Conservation (phyloP, 2,113 vertebrate species). For the Engystomops pustulosus region DNA sequence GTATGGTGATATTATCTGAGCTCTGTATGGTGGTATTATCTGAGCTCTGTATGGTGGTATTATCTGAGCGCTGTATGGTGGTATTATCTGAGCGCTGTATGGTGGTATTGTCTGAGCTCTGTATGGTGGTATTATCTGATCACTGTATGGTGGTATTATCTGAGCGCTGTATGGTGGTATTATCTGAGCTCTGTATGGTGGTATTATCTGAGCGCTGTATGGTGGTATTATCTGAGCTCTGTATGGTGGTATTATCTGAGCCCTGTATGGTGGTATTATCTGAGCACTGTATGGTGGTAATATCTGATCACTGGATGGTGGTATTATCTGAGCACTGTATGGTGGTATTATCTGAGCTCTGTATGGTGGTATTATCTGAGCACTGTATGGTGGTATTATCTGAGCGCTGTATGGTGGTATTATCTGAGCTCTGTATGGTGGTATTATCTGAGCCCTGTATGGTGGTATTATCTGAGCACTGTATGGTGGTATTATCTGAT, state of each 20-base stretch:
- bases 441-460: neutral
- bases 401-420: neutral
- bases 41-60: neutral
- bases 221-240: neutral
- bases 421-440: neutral
- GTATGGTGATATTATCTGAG: neutral
- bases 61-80: neutral
- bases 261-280: neutral
- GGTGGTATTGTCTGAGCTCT: too few relatives aligned
- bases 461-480: neutral
- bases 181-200: neutral
- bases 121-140: neutral
- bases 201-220: neutral
- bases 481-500: neutral
- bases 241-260: neutral
- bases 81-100: too few relatives aligned
- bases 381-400: neutral
- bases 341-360: too few relatives aligned
- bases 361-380: too few relatives aligned
- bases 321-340: neutral
- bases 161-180: neutral
- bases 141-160: neutral
- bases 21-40: neutral
- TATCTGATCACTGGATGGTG: neutral
- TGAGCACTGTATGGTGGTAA: neutral